Evolutionary conservation across 2,113 vertebrate species (phyloP), one percentile per base, ranked within the genome.

Genomic region (Calidris pugnax): DNA sequence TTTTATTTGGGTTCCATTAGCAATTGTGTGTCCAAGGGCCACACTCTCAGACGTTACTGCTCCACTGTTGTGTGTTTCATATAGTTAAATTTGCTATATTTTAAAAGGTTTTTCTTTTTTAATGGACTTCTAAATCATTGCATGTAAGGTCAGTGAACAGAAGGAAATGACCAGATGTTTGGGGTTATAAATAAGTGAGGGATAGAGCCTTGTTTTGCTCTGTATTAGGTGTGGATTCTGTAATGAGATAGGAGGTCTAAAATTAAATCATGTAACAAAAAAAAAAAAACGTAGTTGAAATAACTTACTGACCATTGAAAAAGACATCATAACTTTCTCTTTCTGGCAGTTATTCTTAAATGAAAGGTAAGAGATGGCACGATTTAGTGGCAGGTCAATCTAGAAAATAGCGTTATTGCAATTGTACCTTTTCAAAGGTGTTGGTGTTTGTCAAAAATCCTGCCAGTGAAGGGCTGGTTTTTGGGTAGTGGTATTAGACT

Each of bases 31-130:
- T 57, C 23, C 26, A 3, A 9, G 47, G 41, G 27, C 24, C 22
- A 3, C 4, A 0, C n/a, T 60, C 24, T 27, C 26, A 4, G 33
- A 6, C 4, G 37, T 30, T 85, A 16, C 26, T 55, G 43, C 16
- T 33, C 20, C 10, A 4, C 50, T 68, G 22, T 6, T 90, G 27
- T 19, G 8, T 67, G 39, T 45, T 67, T 85, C 12, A 1, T 12
- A 1, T 8, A 39, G 35, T 53, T 80, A 30, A 59, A 32, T 32
- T 32, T 37, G 4, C 51, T 67, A 10, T 4, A 6, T 45, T 92
- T 76, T n/a, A 32, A 3, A 60, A 62, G 22, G 22, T 43, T 53
- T 35, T 85, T 82, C 28, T 63, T 51, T 51, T 60, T 60, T 12
- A 32, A 23, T 51, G 57, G 53, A 7, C 30, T 76, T 56, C 8